These are phyloP conservation scores for Sander lucioperca DNA, from an alignment of 2,113 vertebrate genomes.

Conservation along the genomic window DNA sequence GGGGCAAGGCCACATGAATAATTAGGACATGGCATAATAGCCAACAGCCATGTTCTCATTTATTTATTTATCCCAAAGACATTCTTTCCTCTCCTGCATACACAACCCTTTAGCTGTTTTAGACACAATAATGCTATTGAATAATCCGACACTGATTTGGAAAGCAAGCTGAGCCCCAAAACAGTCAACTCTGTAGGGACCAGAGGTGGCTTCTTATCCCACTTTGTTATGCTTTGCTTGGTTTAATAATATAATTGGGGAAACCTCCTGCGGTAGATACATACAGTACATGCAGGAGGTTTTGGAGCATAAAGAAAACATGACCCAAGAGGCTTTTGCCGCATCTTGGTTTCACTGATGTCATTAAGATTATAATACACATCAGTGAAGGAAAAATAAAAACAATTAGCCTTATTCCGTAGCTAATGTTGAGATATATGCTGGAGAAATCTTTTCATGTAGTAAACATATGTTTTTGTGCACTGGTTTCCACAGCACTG, in stretches of 20 bases:
- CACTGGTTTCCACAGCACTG: neutral
- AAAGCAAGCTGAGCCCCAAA: conserved; percentile 47
- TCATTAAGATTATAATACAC: conserved; percentile 11
- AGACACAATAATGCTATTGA: conserved; percentile 40
- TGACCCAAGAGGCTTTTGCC: conserved; percentile 26
- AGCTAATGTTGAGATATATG: neutral
- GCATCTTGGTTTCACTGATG: conserved; percentile 26
- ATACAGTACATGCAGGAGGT: neutral
- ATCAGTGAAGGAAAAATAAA: neutral
- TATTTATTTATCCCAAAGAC: conserved; percentile 48
- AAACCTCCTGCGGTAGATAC: conserved; percentile 26
- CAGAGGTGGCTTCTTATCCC: conserved; percentile 43
- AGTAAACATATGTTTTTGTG: conserved; percentile 1
- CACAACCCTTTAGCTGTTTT: conserved; percentile 31
- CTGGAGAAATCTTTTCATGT: neutral
- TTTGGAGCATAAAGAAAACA: conserved; percentile 21
- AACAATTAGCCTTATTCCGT: neutral
- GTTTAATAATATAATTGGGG: conserved; percentile 36
- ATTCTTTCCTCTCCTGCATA: neutral
- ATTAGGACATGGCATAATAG: conserved; percentile 45
- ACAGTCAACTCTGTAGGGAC: conserved; percentile 16
- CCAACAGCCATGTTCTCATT: conserved; percentile 63
- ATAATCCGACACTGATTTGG: conserved; percentile 43
- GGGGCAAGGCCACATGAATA: conserved; percentile 55
- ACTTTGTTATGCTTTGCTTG: conserved; percentile 24